Percentiles rank a stretch among this genome's conserved stretches.
phyloP scores from a whole-genome alignment of 2,113 vertebrate species.

The Rafetus swinhoei region DNA sequence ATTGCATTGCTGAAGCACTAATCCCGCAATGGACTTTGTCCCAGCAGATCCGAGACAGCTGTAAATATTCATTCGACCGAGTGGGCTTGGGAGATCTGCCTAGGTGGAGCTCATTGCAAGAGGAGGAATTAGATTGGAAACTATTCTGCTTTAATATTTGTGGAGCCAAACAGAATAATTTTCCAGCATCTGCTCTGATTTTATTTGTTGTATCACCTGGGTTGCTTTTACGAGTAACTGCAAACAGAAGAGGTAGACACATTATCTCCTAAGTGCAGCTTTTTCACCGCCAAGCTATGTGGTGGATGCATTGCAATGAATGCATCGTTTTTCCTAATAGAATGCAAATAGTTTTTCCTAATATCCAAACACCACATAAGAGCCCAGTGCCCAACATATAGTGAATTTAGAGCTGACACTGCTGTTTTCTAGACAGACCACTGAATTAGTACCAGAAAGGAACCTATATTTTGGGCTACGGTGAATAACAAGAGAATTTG shows the following conservation, averaged over 20 bases:
- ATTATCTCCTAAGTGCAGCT: not conserved
- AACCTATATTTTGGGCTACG: not conserved
- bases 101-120: not conserved
- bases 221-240: not conserved
- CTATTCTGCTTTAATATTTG: fast-evolving
- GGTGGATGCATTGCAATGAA: not conserved
- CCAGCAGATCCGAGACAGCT: not conserved
- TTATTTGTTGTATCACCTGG: not conserved
- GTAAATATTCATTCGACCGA: not conserved
- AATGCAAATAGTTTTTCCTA: too few species aligned
- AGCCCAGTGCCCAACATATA: not conserved
- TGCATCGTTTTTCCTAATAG: not conserved
- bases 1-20: conserved; percentile 20
- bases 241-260: not conserved
- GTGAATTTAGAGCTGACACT: not conserved
- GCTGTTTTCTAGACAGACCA: not conserved
- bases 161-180: not conserved
- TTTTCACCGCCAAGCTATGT: not conserved
- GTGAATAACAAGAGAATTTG: not conserved
- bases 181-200: not conserved
- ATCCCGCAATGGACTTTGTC: not conserved
- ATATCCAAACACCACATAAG: not conserved
- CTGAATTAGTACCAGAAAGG: not conserved
- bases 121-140: not conserved
- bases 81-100: not conserved